A percentile compares a stretch with the other conserved stretches of the same genome.
Evolutionary conservation across 1,140 invertebrate genomes (phyloP).

Genomic region (Tetranychus cinnabarinus): DNA sequence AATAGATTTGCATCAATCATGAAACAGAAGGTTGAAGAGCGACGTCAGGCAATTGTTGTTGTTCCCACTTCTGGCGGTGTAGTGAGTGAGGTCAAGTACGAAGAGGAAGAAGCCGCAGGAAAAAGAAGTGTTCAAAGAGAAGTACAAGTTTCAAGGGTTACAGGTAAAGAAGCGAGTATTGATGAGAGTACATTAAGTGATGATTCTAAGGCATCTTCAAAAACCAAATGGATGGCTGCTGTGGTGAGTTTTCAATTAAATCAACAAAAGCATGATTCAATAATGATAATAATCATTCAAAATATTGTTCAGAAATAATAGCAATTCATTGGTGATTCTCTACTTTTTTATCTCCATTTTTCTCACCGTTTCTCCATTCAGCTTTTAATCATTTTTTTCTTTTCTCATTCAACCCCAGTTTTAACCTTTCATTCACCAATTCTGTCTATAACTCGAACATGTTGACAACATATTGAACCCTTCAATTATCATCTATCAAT

Average conservation of each 20-base stretch:
- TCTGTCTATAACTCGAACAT: too few relatives aligned
- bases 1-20: constrained; percentile 6
- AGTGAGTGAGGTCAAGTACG: background rate
- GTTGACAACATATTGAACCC: too few relatives aligned
- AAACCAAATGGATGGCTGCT: constrained; percentile 8
- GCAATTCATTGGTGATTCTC: too few relatives aligned
- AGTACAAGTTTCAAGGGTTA: background rate
- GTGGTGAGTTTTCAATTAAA: constrained; percentile 1
- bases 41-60: background rate
- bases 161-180: background rate
- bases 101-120: background rate
- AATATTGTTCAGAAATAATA: too few relatives aligned
- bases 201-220: background rate
- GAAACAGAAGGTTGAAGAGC: constrained; percentile 3
- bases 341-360: too few relatives aligned
- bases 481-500: too few relatives aligned
- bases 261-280: background rate
- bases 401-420: too few relatives aligned
- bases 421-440: too few relatives aligned
- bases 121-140: background rate
- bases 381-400: too few relatives aligned
- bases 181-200: background rate
- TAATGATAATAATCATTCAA: too few relatives aligned
- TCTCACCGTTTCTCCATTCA: too few relatives aligned
- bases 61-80: background rate